phyloP scores from a whole-genome alignment of 2,797 vertebrate genomes.

The Acrossocheilus fasciatus region DNA sequence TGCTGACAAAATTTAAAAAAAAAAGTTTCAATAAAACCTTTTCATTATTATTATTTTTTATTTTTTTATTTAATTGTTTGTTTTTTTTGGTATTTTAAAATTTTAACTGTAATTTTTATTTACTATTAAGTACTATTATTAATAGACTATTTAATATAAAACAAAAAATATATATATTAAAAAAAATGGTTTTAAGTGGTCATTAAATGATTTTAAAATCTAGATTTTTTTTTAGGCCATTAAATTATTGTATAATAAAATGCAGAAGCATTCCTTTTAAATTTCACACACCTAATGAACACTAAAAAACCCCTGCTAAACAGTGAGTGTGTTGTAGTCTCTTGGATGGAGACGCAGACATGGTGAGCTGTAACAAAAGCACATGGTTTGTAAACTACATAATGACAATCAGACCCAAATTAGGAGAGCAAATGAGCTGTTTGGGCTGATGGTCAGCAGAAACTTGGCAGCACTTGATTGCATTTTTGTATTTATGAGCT shows the following conservation, averaged over 20 bases:
- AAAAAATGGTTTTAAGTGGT: not conserved
- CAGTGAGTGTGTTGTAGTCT: not conserved
- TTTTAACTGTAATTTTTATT: not conserved
- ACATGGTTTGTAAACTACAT: slow-evolving; percentile 59
- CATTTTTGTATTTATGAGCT: slow-evolving; percentile 82
- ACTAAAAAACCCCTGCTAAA: not conserved
- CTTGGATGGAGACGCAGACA: slow-evolving; percentile 22
- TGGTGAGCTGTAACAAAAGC: slow-evolving; percentile 50
- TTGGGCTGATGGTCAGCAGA: slow-evolving; percentile 61
- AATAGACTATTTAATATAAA: not conserved
- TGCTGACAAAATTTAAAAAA: not conserved
- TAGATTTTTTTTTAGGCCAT: not conserved
- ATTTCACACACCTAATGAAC: not conserved
- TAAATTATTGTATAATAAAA: not conserved
- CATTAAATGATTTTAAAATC: not conserved
- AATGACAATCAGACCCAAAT: slow-evolving; percentile 59
- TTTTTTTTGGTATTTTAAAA: not conserved
- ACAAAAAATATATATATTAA: no score
- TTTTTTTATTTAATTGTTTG: not conserved
- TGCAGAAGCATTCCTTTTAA: not conserved
- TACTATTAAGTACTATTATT: no score
- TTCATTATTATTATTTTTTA: not conserved
- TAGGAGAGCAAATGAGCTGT: slow-evolving; percentile 62
- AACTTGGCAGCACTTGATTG: slow-evolving; percentile 62
- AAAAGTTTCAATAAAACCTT: not conserved